Evolutionary conservation across 53 echinoderm and acorn worm species (phyloP).

Genomic region (Arbacia lixula): DNA sequence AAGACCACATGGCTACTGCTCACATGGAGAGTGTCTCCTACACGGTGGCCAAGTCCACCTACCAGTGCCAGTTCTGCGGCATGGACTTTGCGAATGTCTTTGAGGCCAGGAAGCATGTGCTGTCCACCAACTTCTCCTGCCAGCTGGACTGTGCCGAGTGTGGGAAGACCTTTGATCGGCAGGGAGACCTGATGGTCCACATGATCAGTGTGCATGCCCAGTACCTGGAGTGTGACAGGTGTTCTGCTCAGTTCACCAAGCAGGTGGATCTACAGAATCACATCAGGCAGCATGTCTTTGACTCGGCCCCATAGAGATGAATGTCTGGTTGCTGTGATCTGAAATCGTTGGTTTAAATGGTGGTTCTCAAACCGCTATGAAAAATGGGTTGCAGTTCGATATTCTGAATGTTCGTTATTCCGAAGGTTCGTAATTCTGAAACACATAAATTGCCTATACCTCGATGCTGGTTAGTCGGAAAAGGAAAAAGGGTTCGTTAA

Average conservation of each 20-base stretch:
- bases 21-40: background rate
- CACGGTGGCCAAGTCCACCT: slow-evolving; percentile 8
- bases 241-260: slow-evolving; percentile 24
- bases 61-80: slow-evolving; percentile 18
- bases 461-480: too few species aligned
- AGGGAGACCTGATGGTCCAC: slow-evolving; percentile 34
- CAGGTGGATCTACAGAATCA: slow-evolving; percentile 22
- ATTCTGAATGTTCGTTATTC: too few species aligned
- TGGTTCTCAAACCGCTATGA: too few species aligned
- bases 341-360: too few species aligned
- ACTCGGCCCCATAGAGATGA: too few species aligned
- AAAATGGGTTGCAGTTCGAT: too few species aligned
- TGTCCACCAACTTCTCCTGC: slow-evolving; percentile 33
- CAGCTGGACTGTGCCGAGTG: slow-evolving; percentile 6
- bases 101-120: slow-evolving; percentile 45
- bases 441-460: too few species aligned
- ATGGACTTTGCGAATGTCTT: slow-evolving; percentile 2
- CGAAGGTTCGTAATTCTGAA: too few species aligned
- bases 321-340: too few species aligned
- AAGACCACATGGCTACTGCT: background rate
- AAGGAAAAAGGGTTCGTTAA: too few species aligned
- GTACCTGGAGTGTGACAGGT: slow-evolving; percentile 45
- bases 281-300: slow-evolving; percentile 14
- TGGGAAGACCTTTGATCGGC: background rate
- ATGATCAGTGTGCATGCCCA: slow-evolving; percentile 19